Percentiles rank a stretch among this genome's conserved stretches.
Evolutionary conservation across 2,888 invertebrate genomes (phyloP).

Genomic region (Phengaris alcon): DNA sequence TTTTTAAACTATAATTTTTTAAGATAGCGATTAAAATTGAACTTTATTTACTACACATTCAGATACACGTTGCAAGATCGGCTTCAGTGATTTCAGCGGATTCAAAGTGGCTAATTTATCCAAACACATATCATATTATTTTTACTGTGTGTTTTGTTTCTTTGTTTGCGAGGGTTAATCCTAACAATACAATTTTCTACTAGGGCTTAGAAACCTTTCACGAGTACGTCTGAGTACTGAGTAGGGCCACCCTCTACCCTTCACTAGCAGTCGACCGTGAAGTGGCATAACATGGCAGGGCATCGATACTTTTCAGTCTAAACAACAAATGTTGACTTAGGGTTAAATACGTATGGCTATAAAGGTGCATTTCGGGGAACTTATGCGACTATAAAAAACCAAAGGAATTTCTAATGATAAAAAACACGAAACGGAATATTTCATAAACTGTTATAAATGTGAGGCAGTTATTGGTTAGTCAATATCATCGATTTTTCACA

Average conservation of each 20-base stretch:
- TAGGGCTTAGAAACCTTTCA: background rate
- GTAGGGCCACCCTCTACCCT: background rate
- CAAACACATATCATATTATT: no score
- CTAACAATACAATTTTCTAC: constrained; percentile 6
- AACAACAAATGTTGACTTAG: background rate
- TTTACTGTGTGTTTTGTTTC: background rate
- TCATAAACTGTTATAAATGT: no score
- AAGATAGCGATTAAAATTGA: no score
- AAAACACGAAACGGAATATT: background rate
- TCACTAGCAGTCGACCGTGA: background rate
- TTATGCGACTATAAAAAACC: background rate
- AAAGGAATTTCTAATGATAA: background rate
- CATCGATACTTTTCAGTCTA: constrained; percentile 6
- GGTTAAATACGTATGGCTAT: background rate
- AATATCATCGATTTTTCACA: no score
- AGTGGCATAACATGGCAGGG: background rate
- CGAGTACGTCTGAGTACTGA: background rate
- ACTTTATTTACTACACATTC: no score
- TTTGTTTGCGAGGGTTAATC: background rate
- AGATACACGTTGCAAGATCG: no score
- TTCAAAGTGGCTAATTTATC: no score
- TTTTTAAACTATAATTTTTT: no score
- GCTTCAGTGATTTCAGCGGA: no score
- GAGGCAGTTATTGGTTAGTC: no score
- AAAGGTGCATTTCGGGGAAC: background rate